Evolutionary conservation across 30 jellyfish, hydroid and myxozoan species (phyloP).

Genomic region (Turritopsis rubra): DNA sequence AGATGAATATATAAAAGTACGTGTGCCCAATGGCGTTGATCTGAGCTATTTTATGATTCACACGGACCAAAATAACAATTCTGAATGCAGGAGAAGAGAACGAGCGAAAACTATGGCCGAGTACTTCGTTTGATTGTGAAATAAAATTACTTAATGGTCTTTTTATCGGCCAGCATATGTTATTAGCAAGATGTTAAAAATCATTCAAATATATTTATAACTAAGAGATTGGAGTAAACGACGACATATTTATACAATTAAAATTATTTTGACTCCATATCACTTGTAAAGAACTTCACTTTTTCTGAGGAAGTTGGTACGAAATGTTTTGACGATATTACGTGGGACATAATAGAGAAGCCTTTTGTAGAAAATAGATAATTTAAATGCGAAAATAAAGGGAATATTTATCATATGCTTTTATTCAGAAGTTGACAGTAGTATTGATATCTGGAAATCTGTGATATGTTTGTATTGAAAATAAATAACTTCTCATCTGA

Average conservation of each 20-base stretch:
- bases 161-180: not conserved
- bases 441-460: no score
- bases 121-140: conserved; percentile 17
- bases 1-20: conserved; percentile 26
- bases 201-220: not conserved
- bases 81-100: conserved; percentile 8
- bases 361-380: no score
- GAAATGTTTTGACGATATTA: not conserved
- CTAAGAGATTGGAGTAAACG: not conserved
- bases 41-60: conserved; percentile 11
- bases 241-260: no score
- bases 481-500: no score
- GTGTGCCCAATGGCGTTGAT: conserved; percentile 33
- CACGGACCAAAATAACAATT: conserved; percentile 3
- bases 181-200: not conserved
- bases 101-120: conserved; percentile 28
- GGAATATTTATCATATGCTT: no score
- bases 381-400: no score
- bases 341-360: no score
- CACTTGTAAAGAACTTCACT: not conserved
- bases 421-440: no score
- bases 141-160: not conserved
- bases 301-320: not conserved
- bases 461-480: no score
- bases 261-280: not conserved